Percentiles rank a stretch among this genome's conserved stretches.
These are phyloP conservation scores for Amblyjoppa proteus DNA, from an alignment of 2,888 invertebrate genomes.

Conservation along the genomic window DNA sequence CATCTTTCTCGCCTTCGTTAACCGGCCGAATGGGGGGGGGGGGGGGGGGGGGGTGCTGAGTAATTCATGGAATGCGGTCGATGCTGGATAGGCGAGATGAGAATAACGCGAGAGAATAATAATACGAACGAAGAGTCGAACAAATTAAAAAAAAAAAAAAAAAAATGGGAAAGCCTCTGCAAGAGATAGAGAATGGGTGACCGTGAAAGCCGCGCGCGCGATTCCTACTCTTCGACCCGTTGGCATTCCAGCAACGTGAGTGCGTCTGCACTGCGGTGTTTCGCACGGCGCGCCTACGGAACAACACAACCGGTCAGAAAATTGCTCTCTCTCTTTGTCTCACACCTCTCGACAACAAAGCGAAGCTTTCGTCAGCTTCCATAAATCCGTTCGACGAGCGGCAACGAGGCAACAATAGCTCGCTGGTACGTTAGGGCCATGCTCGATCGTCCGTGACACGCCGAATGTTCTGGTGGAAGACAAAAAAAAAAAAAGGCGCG, in stretches of 20 bases:
- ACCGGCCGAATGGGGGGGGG: background rate
- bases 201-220: constrained; percentile 51
- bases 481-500: constrained; percentile 26
- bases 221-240: constrained; percentile 38
- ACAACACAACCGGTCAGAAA: constrained; percentile 31
- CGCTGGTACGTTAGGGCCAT: background rate
- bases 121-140: constrained; percentile 6
- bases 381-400: background rate
- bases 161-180: constrained; percentile 29
- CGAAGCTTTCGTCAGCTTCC: background rate
- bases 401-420: background rate
- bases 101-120: constrained; percentile 19
- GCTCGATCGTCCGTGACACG: constrained; percentile 65
- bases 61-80: constrained; percentile 56
- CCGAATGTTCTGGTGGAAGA: constrained; percentile 3
- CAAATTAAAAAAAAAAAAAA: background rate
- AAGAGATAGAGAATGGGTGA: constrained; percentile 31
- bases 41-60: too few species aligned
- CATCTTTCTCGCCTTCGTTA: background rate
- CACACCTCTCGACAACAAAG: constrained; percentile 16
- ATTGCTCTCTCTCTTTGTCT: constrained; percentile 3
- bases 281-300: constrained; percentile 25
- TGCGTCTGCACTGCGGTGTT: background rate
- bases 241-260: constrained; percentile 66
- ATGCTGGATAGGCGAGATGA: background rate